Evolutionary conservation across 2,888 invertebrate species (phyloP), one percentile per base, ranked within the genome.

Genomic region (Cryptocephalus primarius): DNA sequence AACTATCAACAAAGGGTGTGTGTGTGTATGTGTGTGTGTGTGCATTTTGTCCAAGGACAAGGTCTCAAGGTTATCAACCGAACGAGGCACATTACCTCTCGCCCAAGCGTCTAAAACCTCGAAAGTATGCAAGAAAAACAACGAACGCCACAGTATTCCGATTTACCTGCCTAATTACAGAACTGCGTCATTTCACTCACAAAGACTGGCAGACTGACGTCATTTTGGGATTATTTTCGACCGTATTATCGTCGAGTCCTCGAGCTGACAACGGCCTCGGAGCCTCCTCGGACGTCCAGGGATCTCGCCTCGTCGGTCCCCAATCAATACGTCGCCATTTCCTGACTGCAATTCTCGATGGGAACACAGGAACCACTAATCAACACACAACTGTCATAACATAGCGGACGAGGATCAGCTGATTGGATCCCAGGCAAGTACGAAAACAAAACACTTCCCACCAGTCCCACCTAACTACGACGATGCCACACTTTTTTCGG

Each of bases 151-250:
- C 47, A 22, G 22, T 22, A 22, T 22, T 22, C 22, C 22, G 40
- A 36, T 36, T 54, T 52, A 50, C 54, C 48, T 50, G 36, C 36
- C 36, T 36, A 22, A 52, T 48, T 50, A 46, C 45, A 45, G 45
- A 75, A 79, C 77, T 79, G 78, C 79, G 79, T 78, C 76, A 77
- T 78, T 71, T 70, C 62, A 44, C 49, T 51, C 48, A 46, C 45
- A 48, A 50, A 44, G 47, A 49, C 44, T 48, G 50, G 73, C 71
- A 72, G 72, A 72, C 71, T 77, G 78, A 78, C 78, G 78, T 78
- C 77, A 78, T 73, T 56, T 60, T 54, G 46, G 43, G 43, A 39
- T 43, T 22, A 22, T 22, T 22, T 22, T 22, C 22, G 22, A 22
- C 22, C 22, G 22, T 22, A 22, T 22, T 22, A 22, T 6, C 22